phyloP scores from a whole-genome alignment of 2,888 invertebrate genomes.

The Enoplolaimus lenunculus region DNA sequence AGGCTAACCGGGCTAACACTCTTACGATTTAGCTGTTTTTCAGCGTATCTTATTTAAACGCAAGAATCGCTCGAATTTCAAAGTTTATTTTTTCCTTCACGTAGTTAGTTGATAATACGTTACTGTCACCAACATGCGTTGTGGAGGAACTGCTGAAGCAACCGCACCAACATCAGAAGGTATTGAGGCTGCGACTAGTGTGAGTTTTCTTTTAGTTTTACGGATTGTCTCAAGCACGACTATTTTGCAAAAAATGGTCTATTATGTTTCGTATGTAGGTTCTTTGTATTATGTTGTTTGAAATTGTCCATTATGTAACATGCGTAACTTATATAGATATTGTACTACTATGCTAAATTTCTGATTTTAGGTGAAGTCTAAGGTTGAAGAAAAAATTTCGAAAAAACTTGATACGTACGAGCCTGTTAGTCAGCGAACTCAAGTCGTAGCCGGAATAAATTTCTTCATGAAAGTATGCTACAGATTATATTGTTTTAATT shows the following conservation, averaged over 20 bases:
- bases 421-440: conserved; percentile 35
- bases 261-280: no score
- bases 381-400: conserved; percentile 31
- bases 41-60: no score
- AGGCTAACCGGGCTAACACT: no score
- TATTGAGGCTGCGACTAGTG: background rate
- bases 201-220: background rate
- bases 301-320: background rate
- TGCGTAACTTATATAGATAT: background rate
- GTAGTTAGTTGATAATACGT: no score
- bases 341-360: background rate
- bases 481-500: no score
- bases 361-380: conserved; percentile 28
- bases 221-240: no score
- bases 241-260: no score
- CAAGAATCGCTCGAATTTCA: no score
- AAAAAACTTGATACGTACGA: conserved; percentile 29
- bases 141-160: background rate
- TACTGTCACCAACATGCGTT: no score
- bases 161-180: background rate
- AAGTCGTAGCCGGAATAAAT: conserved; percentile 44
- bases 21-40: no score
- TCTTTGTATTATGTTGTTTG: background rate
- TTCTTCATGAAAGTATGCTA: conserved; percentile 44
- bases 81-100: no score